These are phyloP conservation scores for Rhynchotus rufescens DNA, from an alignment of 2,797 vertebrate species.

Conservation along the genomic window DNA sequence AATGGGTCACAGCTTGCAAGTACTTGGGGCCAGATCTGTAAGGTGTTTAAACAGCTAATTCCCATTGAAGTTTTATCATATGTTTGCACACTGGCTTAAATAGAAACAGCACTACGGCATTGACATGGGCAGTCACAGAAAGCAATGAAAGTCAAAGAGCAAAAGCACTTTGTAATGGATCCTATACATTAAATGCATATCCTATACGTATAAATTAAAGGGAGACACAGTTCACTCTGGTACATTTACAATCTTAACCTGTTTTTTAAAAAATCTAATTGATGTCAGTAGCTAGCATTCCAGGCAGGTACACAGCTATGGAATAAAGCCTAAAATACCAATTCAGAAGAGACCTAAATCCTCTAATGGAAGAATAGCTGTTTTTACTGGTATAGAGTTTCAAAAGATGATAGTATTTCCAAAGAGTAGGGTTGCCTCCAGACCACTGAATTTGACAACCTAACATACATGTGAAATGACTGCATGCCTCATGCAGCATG, in stretches of 20 bases:
- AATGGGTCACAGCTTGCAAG: neutral
- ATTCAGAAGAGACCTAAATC: slow-evolving; percentile 11
- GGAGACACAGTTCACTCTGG: neutral
- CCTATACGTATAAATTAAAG: too few relatives aligned
- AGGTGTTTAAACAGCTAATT: neutral
- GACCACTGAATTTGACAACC: neutral
- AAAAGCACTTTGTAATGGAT: neutral
- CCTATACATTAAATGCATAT: too few relatives aligned
- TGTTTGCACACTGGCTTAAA: neutral
- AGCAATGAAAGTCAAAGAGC: fast-evolving
- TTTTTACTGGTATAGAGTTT: slow-evolving; percentile 23
- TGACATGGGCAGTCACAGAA: neutral
- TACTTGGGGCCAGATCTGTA: neutral
- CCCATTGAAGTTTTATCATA: neutral
- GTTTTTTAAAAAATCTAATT: neutral
- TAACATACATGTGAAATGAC: neutral
- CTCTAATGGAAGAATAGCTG: neutral
- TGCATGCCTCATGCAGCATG: neutral
- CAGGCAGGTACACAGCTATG: neutral
- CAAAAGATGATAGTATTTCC: slow-evolving; percentile 29
- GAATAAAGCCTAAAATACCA: neutral
- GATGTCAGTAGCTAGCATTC: neutral
- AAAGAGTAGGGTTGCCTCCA: neutral
- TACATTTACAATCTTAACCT: neutral
- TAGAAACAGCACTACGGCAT: neutral